Conservation (phyloP, 2,888 invertebrate species). For the Belgica antarctica region DNA sequence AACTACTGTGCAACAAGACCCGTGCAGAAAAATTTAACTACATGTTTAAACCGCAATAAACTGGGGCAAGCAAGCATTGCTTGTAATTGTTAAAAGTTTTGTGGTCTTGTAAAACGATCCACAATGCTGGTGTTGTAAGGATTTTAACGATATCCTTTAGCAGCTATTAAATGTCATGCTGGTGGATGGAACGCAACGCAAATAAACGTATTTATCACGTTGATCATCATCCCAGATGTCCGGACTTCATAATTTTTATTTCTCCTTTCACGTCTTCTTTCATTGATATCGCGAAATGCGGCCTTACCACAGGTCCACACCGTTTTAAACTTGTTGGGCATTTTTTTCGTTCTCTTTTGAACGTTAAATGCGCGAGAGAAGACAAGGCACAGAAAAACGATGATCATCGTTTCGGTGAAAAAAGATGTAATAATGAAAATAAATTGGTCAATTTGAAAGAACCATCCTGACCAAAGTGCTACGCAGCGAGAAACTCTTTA, state of each 20-base stretch:
- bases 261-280: no score
- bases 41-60: no score
- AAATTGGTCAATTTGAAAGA: slow-evolving; percentile 42
- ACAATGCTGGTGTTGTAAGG: background rate
- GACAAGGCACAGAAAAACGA: slow-evolving; percentile 18
- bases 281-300: no score
- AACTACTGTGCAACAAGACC: no score
- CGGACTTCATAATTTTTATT: slow-evolving; percentile 5
- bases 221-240: slow-evolving; percentile 11
- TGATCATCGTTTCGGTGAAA: slow-evolving; percentile 42
- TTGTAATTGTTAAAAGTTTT: no score
- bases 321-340: background rate
- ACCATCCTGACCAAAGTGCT: slow-evolving; percentile 43
- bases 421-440: slow-evolving; percentile 44
- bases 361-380: no score
- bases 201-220: slow-evolving; percentile 7
- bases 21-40: no score
- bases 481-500: slow-evolving; percentile 36
- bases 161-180: slow-evolving; percentile 5
- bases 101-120: background rate
- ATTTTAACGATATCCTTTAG: background rate
- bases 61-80: no score
- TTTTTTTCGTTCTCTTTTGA: background rate
- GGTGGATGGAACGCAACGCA: no score
- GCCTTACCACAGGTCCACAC: no score